Evolutionary conservation across 2,113 vertebrate genomes (phyloP), one percentile per base, ranked within the genome.

Genomic region (Alosa alosa): DNA sequence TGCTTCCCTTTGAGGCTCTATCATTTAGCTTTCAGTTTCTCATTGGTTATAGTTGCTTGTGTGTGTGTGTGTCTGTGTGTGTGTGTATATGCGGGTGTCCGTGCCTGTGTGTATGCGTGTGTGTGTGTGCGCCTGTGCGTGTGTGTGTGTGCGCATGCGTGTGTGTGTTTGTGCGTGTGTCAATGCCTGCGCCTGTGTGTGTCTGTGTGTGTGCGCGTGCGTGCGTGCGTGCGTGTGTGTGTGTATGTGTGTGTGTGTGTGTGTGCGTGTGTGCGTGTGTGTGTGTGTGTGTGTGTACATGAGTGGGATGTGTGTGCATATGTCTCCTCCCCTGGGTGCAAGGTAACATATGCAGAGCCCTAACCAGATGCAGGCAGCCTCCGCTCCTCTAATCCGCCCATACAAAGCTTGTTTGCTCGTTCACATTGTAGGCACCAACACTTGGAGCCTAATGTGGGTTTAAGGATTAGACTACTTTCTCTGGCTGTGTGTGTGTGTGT

Each of bases 341-440:
- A 90, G 82, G 90, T 92, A 93, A 94, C 92, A 88, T 92, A 94
- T 94, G 92, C 92, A 94, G 91, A 93, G 91, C 89, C 91, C 20
- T 84, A 82, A 78, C 41, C 81, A 86, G 84, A 86, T 81, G 81
- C 20, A 13, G 20, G 55, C 81, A 45, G 41, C 82, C 36, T 75
- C 45, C 75, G 84, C 86, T 85, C 20, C 84, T 82, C 81, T 87
- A 89, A 90, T 90, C 90, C 86, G 50, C 44, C 85, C 85, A 87
- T 88, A 89, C 88, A 87, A 84, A 86, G 83, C 83, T 25, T 87
- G 87, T 89, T 88, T 89, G 57, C 81, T 84, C 36, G n/a, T 75
- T 82, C 64, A 83, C 22, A 82, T 84, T 85, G 78, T 87, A 86
- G 82, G 55, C 86, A 85, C 84, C 82, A 87, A 84, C 86, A 78